Percentiles rank a stretch among this genome's conserved stretches.
These are phyloP conservation scores for Cotesia typhae DNA, from an alignment of 1,140 invertebrate genomes.

Conservation along the genomic window DNA sequence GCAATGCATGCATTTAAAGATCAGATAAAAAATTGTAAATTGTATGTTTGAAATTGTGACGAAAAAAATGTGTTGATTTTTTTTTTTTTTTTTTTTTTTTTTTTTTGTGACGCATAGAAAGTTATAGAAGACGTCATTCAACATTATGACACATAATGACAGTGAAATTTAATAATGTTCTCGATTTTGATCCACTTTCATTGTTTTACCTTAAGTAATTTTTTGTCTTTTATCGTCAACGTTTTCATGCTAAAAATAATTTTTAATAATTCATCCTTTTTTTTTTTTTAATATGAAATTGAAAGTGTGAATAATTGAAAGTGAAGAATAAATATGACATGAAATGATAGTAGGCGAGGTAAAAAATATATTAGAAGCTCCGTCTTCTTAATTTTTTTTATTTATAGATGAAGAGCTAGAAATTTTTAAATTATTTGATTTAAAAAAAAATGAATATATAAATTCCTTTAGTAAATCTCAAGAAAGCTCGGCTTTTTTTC, in stretches of 20 bases:
- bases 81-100: not conserved
- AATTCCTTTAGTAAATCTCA: constrained; percentile 1
- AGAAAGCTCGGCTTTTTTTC: constrained; percentile 1
- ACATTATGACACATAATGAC: not conserved
- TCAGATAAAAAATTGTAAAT: constrained; percentile 38
- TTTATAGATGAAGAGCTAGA: constrained; percentile 42
- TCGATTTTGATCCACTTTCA: not conserved
- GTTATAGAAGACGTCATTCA: constrained; percentile 6
- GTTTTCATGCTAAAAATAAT: not conserved
- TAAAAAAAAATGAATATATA: constrained; percentile 38
- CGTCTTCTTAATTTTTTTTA: constrained; percentile 41
- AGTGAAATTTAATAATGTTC: not conserved
- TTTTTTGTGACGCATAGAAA: not conserved
- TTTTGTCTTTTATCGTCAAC: constrained; percentile 4
- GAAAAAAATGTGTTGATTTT: not conserved
- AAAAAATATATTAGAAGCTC: constrained; percentile 45
- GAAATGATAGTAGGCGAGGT: constrained; percentile 26
- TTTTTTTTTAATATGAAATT: not conserved
- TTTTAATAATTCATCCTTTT: constrained; percentile 1
- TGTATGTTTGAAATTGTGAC: constrained; percentile 9
- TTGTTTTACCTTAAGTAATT: constrained; percentile 4
- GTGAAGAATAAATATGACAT: constrained; percentile 26
- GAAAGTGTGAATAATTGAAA: not conserved
- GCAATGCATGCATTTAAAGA: constrained; percentile 57
- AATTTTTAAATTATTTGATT: constrained; percentile 37